Evolutionary conservation across 1,140 invertebrate species (phyloP).

Genomic region (Drosophila varians): DNA sequence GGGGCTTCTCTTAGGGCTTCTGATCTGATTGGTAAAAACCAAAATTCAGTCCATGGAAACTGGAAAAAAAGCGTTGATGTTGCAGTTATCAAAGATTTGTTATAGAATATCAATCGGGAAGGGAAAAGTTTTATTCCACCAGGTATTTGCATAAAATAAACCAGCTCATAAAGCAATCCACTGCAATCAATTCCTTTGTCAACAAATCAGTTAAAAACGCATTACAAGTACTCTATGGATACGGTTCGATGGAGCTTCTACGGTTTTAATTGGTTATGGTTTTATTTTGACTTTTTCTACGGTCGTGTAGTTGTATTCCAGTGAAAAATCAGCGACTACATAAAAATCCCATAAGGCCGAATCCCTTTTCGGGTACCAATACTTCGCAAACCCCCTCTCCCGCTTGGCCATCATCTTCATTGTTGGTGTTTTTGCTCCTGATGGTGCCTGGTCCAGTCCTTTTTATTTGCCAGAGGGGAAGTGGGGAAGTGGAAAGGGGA

Average conservation of each 20-base stretch:
- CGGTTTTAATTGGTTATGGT: conserved; percentile 20
- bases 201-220: conserved; percentile 40
- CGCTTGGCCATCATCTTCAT: conserved; percentile 2
- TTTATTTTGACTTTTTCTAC: conserved; percentile 19
- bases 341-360: conserved; percentile 46
- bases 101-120: too few relatives aligned
- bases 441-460: conserved; percentile 33
- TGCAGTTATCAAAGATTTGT: too few relatives aligned
- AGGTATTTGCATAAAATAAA: not conserved
- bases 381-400: not conserved
- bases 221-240: conserved; percentile 47
- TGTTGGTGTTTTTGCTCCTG: conserved; percentile 31
- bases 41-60: not conserved
- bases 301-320: conserved; percentile 29
- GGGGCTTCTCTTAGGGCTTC: too few relatives aligned
- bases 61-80: not conserved
- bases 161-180: conserved; percentile 5
- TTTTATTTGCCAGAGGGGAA: conserved; percentile 47
- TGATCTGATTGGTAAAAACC: too few relatives aligned
- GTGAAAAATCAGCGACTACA: conserved; percentile 43
- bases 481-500: conserved; percentile 19
- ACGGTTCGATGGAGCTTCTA: conserved; percentile 4
- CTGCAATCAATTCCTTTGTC: conserved; percentile 11
- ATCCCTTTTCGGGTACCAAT: not conserved
- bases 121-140: not conserved